Evolutionary conservation across 1,140 invertebrate genomes (phyloP).

Genomic region (Augochlora pura): DNA sequence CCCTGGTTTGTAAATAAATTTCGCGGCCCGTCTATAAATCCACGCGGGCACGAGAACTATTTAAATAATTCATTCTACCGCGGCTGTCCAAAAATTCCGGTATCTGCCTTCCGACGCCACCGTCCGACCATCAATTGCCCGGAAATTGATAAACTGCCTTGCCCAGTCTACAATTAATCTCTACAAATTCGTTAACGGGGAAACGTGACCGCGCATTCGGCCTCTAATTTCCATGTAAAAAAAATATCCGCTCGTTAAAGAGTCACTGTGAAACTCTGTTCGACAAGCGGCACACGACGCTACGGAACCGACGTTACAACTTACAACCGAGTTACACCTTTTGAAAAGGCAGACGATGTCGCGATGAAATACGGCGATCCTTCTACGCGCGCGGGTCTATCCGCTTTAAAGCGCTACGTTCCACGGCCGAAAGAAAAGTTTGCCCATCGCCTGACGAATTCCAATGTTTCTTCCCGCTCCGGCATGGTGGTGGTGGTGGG

Average conservation of each 20-base stretch:
- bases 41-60: too few species aligned
- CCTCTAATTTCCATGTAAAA: background rate
- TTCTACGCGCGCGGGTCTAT: constrained; percentile 14
- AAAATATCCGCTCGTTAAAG: background rate
- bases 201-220: background rate
- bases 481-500: background rate
- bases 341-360: background rate
- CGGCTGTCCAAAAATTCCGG: too few species aligned
- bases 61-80: too few species aligned
- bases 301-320: background rate
- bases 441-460: constrained; percentile 35
- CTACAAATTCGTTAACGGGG: too few species aligned
- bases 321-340: background rate
- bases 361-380: constrained; percentile 26
- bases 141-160: too few species aligned
- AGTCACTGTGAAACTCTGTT: background rate
- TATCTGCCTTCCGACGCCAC: too few species aligned
- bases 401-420: constrained; percentile 22
- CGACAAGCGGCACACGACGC: background rate
- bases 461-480: constrained; percentile 24
- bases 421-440: constrained; percentile 29
- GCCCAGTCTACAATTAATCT: background rate
- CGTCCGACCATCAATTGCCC: too few species aligned
- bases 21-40: too few species aligned
- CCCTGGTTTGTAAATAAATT: too few species aligned